phyloP scores from a whole-genome alignment of 2,113 vertebrate species.

The Natator depressus region DNA sequence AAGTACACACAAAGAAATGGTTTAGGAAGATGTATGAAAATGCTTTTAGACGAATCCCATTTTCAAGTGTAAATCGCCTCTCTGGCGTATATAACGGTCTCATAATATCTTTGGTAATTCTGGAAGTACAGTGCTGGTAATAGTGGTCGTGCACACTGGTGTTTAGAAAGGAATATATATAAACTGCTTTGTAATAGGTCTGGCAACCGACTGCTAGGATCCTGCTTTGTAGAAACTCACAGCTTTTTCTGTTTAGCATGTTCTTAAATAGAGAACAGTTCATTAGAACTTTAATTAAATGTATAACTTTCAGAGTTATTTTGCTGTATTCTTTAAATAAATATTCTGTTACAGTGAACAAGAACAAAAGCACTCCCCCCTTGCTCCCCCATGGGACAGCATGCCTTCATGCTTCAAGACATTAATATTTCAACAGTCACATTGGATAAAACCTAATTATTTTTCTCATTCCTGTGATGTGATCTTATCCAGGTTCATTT shows the following conservation, averaged over 20 bases:
- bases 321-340: constrained; percentile 66
- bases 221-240: not conserved
- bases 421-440: constrained; percentile 62
- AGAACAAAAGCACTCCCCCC: constrained; percentile 58
- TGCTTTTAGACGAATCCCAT: constrained; percentile 49
- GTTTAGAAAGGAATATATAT: not conserved
- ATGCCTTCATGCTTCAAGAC: constrained; percentile 52
- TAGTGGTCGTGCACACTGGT: not conserved
- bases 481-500: constrained; percentile 59
- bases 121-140: constrained; percentile 12
- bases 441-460: constrained; percentile 60
- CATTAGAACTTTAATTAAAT: constrained; percentile 63
- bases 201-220: not conserved
- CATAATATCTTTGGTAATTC: constrained; percentile 33
- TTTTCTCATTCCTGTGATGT: constrained; percentile 54
- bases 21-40: constrained; percentile 47
- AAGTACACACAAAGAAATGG: constrained; percentile 44
- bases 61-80: constrained; percentile 50
- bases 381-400: constrained; percentile 24
- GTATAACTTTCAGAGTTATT: constrained; percentile 45
- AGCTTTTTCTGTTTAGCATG: not conserved
- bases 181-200: constrained; percentile 45
- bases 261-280: constrained; percentile 40
- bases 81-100: constrained; percentile 14
- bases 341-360: constrained; percentile 51